These are phyloP conservation scores for Rhynchophorus ferrugineus DNA, from an alignment of 1,140 invertebrate genomes.

Conservation along the genomic window DNA sequence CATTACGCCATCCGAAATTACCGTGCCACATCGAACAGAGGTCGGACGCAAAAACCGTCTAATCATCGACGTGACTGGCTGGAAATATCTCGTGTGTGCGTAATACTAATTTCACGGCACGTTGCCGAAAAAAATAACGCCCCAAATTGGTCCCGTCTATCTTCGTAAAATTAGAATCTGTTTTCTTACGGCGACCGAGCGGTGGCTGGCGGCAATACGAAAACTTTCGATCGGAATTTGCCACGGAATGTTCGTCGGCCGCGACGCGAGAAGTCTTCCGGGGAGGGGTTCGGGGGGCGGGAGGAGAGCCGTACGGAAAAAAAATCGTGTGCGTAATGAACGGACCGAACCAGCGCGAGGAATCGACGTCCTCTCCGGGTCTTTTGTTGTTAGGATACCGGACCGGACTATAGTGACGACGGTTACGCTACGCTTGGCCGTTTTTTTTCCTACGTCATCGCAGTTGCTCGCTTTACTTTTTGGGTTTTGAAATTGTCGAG, in stretches of 20 bases:
- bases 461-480: too few species aligned
- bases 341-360: too few species aligned
- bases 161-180: constrained; percentile 21
- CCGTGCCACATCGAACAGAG: background rate
- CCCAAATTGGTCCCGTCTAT: constrained; percentile 22
- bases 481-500: too few species aligned
- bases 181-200: constrained; percentile 11
- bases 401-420: too few species aligned
- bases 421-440: too few species aligned
- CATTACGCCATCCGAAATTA: background rate
- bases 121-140: constrained; percentile 22
- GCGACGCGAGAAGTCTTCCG: too few species aligned
- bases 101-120: constrained; percentile 23
- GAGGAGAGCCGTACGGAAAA: too few species aligned
- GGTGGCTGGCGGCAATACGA: background rate
- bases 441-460: too few species aligned
- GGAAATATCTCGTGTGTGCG: constrained; percentile 17
- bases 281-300: too few species aligned
- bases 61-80: constrained; percentile 19
- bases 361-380: too few species aligned
- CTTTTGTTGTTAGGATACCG: too few species aligned
- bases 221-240: constrained; percentile 11
- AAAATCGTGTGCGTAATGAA: too few species aligned
- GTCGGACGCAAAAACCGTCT: constrained; percentile 7
- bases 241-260: constrained; percentile 13